Conservation (phyloP, 2,113 vertebrate genomes). For the Zeus faber region DNA sequence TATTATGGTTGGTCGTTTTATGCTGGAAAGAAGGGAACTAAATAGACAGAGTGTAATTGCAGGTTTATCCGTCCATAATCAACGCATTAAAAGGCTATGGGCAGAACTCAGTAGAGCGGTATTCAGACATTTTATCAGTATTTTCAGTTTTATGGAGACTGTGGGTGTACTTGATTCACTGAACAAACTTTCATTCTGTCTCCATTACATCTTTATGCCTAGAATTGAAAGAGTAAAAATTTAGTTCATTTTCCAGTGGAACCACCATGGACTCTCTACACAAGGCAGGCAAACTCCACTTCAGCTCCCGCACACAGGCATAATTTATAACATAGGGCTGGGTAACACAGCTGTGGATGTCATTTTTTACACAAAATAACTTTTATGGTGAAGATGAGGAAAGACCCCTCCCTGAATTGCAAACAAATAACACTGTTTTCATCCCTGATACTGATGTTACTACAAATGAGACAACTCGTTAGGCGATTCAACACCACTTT, state of each 20-base stretch:
- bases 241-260: not conserved
- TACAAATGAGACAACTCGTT: no score
- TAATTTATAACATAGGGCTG: not conserved
- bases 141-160: not conserved
- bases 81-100: not conserved
- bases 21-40: not conserved
- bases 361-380: not conserved
- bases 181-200: not conserved
- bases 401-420: no score
- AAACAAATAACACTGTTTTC: no score
- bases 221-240: not conserved
- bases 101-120: not conserved
- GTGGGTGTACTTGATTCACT: slow-evolving; percentile 1
- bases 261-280: slow-evolving; percentile 6
- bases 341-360: not conserved
- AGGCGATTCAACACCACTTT: no score
- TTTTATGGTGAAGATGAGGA: no score
- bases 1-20: not conserved
- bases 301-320: slow-evolving; percentile 6
- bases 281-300: slow-evolving; percentile 5
- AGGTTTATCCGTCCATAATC: not conserved
- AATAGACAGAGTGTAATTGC: not conserved
- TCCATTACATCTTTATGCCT: slow-evolving; percentile 5
- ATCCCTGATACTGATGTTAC: no score
- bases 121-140: not conserved